Evolutionary conservation across 2,888 invertebrate genomes (phyloP).

Genomic region (Cosmopolites sordidus): DNA sequence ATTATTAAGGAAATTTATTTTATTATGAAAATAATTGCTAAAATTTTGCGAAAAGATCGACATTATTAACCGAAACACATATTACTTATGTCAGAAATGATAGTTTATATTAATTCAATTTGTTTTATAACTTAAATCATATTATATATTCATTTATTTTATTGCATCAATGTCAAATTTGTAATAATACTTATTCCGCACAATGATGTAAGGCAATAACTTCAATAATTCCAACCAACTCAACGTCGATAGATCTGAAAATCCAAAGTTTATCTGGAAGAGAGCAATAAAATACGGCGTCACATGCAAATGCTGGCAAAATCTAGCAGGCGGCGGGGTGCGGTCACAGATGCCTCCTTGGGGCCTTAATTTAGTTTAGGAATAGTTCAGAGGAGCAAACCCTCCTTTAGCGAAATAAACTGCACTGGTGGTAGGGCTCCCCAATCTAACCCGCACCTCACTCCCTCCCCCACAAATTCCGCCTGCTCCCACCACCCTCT

Average conservation of each 20-base stretch:
- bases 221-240: too few species aligned
- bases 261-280: conserved; percentile 39
- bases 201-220: too few species aligned
- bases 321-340: conserved; percentile 27
- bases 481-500: neutral
- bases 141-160: too few species aligned
- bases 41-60: too few species aligned
- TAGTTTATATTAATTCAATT: too few species aligned
- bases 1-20: too few species aligned
- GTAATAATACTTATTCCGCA: too few species aligned
- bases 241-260: conserved; percentile 12
- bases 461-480: conserved; percentile 32
- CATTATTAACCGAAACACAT: too few species aligned
- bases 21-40: too few species aligned
- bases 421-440: conserved; percentile 35
- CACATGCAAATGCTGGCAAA: conserved; percentile 49
- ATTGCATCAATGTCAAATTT: too few species aligned
- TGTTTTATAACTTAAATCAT: too few species aligned
- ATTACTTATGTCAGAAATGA: too few species aligned
- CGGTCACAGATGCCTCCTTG: conserved; percentile 29
- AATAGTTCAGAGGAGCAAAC: conserved; percentile 41
- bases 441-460: conserved; percentile 47
- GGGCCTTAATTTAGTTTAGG: conserved; percentile 30
- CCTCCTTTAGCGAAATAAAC: conserved; percentile 43
- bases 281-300: conserved; percentile 50